Evolutionary conservation across 2,113 vertebrate genomes (phyloP), one percentile per base, ranked within the genome.

Genomic region (Caranx melampygus): DNA sequence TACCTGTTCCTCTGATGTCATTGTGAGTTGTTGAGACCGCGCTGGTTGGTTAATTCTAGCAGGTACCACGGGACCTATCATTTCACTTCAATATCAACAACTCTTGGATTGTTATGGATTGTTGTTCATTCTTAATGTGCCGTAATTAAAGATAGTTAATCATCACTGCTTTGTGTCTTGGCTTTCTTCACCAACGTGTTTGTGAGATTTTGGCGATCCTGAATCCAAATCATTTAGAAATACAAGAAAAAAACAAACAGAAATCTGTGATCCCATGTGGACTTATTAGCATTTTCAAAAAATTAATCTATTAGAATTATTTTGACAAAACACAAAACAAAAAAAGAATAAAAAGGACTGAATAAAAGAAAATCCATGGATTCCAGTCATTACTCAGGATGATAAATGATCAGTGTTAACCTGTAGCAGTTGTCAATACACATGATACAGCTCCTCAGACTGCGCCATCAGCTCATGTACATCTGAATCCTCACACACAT

Each of bases 51-150:
- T 21, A 52, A 77, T 31, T 49, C 16, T 6, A 45, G 26, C 37
- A 55, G 2, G 13, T 34, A 3, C 6, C 18, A 3, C 3, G 0
- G 2, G 20, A 45, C 66, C 49, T 34, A 14, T 35, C 37, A 78
- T 78, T 62, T 62, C 0, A 62, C 31, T 31, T 33, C 34, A n/a
- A 37, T 37, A 37, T 40, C 40, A 51, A 31, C 61, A 72, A 4
- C 2, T 51, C 11, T 66, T 18, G 3, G 14, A 40, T 63, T 45
- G 47, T 16, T 40, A 14, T 55, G 26, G 40, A 9, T 15, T 37
- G 66, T 35, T 69, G 45, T 44, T 70, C 26, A 45, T 18, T 62
- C 58, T 42, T 42, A 45, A 45, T 52, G 55, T 5, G 42, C 58
- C 3, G 1, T 45, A 4, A 44, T 16, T 3, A 40, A 49, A 49